Conservation (phyloP, 2,113 vertebrate genomes). For the Stigmatopora nigra region DNA sequence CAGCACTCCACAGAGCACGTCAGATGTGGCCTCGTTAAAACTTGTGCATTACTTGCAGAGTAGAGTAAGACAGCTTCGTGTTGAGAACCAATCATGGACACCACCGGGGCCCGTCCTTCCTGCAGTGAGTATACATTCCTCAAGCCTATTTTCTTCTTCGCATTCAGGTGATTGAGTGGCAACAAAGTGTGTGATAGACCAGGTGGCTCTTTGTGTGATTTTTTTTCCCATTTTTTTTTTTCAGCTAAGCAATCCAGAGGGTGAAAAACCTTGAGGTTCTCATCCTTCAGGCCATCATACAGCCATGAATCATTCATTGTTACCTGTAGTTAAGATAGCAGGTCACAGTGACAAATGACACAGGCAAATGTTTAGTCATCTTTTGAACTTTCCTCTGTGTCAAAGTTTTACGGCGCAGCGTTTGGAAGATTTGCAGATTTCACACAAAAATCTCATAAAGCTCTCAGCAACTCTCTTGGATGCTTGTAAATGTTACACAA, state of each 20-base stretch:
- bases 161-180: no score
- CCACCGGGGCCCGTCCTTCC: conserved; percentile 45
- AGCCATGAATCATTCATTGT: conserved; percentile 36
- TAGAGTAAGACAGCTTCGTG: conserved; percentile 64
- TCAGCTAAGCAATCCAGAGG: conserved; percentile 39
- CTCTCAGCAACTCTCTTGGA: not conserved
- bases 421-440: conserved; percentile 10
- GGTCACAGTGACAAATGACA: conserved; percentile 46
- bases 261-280: conserved; percentile 5
- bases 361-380: conserved; percentile 11
- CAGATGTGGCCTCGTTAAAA: conserved; percentile 61
- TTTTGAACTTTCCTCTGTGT: conserved; percentile 28
- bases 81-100: conserved; percentile 53
- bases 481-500: conserved; percentile 7
- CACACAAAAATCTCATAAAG: conserved; percentile 22
- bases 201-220: not conserved
- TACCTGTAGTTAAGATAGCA: conserved; percentile 6
- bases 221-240: conserved; percentile 23
- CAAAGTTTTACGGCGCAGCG: conserved; percentile 28
- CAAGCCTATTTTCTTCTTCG: not conserved
- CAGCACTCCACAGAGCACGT: conserved; percentile 18
- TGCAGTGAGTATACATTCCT: conserved; percentile 40
- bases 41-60: conserved; percentile 68
- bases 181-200: no score
- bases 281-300: conserved; percentile 4